Percentiles rank a stretch among this genome's conserved stretches.
Evolutionary conservation across 2,888 invertebrate genomes (phyloP).

Genomic region (Brachypterus glaber): DNA sequence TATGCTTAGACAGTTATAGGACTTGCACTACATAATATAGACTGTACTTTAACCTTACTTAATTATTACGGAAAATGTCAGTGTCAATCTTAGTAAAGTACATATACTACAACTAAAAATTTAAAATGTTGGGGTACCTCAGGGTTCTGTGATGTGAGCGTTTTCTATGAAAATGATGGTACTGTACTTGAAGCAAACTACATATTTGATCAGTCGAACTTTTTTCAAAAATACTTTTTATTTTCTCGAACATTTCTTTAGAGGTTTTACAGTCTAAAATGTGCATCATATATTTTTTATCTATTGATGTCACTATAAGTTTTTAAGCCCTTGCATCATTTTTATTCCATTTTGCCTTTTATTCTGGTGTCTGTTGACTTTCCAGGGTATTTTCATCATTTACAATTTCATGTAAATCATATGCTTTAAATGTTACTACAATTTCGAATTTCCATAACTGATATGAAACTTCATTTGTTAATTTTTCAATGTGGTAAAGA

Average conservation of each 20-base stretch:
- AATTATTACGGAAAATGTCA: too few species aligned
- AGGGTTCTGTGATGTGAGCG: too few species aligned
- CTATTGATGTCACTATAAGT: slow-evolving; percentile 1
- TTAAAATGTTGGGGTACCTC: too few species aligned
- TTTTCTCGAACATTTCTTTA: not conserved
- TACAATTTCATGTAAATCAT: slow-evolving; percentile 1
- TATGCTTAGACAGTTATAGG: too few species aligned
- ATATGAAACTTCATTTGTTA: not conserved
- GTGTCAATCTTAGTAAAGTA: too few species aligned
- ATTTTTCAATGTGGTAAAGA: too few species aligned
- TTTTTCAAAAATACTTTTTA: not conserved
- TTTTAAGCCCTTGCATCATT: slow-evolving; percentile 1
- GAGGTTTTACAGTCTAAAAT: slow-evolving; percentile 1
- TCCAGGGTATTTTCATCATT: not conserved
- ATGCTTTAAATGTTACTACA: too few species aligned
- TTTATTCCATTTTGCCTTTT: not conserved
- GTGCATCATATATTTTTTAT: not conserved
- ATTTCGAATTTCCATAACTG: not conserved
- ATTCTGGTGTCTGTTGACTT: not conserved
- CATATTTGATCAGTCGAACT: not conserved
- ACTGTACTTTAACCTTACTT: too few species aligned
- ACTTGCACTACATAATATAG: too few species aligned
- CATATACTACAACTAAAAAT: too few species aligned
- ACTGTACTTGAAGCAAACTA: not conserved
- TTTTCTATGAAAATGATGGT: too few species aligned